phyloP scores from a whole-genome alignment of 1,140 invertebrate species.

The Zophobas atratus region DNA sequence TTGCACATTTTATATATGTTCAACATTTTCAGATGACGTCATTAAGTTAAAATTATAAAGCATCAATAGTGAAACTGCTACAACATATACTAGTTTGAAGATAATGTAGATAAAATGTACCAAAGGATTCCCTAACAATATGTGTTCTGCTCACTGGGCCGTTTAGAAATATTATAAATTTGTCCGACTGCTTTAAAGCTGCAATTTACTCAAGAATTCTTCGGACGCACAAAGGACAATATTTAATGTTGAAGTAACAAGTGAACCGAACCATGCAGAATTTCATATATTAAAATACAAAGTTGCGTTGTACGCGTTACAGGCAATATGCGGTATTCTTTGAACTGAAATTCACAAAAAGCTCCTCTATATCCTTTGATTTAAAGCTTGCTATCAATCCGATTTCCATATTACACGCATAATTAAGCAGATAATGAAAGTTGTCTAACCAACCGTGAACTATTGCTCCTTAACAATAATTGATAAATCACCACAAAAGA shows the following conservation, averaged over 20 bases:
- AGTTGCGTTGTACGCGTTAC: slow-evolving; percentile 62
- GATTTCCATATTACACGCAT: slow-evolving; percentile 61
- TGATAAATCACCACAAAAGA: slow-evolving; percentile 12
- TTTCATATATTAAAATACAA: slow-evolving; percentile 65
- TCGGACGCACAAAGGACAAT: slow-evolving; percentile 61
- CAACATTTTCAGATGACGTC: too few relatives aligned
- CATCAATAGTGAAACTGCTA: too few relatives aligned
- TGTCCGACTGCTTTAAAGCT: slow-evolving; percentile 52
- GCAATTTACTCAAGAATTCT: slow-evolving; percentile 56
- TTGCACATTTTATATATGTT: too few relatives aligned
- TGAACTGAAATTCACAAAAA: slow-evolving; percentile 59
- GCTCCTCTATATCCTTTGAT: slow-evolving; percentile 54
- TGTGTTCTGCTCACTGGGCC: slow-evolving; percentile 12
- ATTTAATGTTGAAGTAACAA: slow-evolving; percentile 63
- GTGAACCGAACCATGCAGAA: slow-evolving; percentile 62
- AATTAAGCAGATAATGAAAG: slow-evolving; percentile 54
- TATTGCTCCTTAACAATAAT: slow-evolving; percentile 44
- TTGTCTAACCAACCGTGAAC: slow-evolving; percentile 44
- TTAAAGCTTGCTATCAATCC: slow-evolving; percentile 53
- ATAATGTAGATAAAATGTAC: slow-evolving; percentile 43
- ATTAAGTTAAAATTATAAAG: too few relatives aligned
- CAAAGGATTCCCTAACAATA: slow-evolving; percentile 24
- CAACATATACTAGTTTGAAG: too few relatives aligned
- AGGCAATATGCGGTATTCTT: slow-evolving; percentile 59
- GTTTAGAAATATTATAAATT: slow-evolving; percentile 54